Conservation (phyloP, 2,797 vertebrate genomes). For the Synanceia verrucosa region DNA sequence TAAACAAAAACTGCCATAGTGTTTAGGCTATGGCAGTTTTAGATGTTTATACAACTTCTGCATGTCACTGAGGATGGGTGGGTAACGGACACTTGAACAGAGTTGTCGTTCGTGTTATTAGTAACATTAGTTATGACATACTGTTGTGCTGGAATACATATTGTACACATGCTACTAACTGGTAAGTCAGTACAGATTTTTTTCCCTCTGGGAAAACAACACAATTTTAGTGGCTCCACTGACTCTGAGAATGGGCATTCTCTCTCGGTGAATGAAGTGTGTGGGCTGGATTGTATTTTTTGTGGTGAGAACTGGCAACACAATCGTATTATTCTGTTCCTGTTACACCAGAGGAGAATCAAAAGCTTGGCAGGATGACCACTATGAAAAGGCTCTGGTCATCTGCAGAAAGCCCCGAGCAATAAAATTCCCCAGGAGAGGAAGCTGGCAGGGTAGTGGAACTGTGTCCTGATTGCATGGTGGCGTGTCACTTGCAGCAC, state of each 20-base stretch:
- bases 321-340: slow-evolving; percentile 35
- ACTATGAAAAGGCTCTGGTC: slow-evolving; percentile 45
- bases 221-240: not conserved
- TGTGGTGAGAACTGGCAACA: slow-evolving; percentile 17
- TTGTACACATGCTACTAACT: not conserved
- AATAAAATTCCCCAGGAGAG: slow-evolving; percentile 42
- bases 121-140: too few species aligned
- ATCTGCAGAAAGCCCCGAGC: slow-evolving; percentile 46
- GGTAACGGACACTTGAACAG: too few species aligned
- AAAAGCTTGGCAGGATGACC: slow-evolving; percentile 40
- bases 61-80: too few species aligned
- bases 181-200: not conserved
- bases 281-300: slow-evolving; percentile 24
- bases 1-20: too few species aligned
- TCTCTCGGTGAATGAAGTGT: slow-evolving; percentile 15
- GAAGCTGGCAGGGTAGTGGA: slow-evolving; percentile 29
- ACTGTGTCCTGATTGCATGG: slow-evolving; percentile 39
- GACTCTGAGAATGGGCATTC: slow-evolving; percentile 2
- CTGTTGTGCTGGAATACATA: not conserved
- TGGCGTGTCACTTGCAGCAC: slow-evolving; percentile 7
- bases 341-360: slow-evolving; percentile 43
- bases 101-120: too few species aligned
- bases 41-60: too few species aligned
- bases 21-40: too few species aligned
- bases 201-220: not conserved